A percentile compares a stretch with the other conserved stretches of the same genome.
Conservation (phyloP, 1,140 invertebrate genomes). For the Carposina sasakii region DNA sequence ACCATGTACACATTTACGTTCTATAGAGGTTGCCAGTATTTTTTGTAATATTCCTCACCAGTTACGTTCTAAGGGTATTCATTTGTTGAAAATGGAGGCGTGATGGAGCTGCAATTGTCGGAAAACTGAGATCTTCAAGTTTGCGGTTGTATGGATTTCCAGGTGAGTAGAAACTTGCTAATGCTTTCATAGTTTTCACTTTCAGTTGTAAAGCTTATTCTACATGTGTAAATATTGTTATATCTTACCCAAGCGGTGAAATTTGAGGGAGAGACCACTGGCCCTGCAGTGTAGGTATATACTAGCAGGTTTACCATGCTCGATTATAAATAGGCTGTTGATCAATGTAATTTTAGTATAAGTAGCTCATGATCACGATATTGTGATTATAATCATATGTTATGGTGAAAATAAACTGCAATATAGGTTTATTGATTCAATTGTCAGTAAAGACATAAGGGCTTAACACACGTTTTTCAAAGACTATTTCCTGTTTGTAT, state of each 20-base stretch:
- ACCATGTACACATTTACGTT: too few relatives aligned
- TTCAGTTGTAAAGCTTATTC: constrained; percentile 31
- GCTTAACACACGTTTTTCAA: too few relatives aligned
- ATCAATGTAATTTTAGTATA: too few relatives aligned
- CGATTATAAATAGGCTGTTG: constrained; percentile 19
- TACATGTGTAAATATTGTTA: constrained; percentile 25
- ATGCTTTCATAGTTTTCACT: constrained; percentile 41
- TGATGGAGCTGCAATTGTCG: constrained; percentile 60
- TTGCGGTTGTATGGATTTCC: constrained; percentile 49
- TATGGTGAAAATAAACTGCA: too few relatives aligned
- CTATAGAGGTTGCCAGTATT: too few relatives aligned
- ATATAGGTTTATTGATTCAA: too few relatives aligned
- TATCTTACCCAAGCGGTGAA: constrained; percentile 41
- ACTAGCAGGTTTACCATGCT: constrained; percentile 43
- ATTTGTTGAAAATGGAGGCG: constrained; percentile 71
- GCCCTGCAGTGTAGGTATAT: constrained; percentile 39
- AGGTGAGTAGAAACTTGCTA: constrained; percentile 46
- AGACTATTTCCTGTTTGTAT: too few relatives aligned
- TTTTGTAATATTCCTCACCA: too few relatives aligned
- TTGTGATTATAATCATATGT: too few relatives aligned
- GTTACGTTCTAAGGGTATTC: constrained; percentile 36
- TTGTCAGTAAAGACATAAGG: too few relatives aligned
- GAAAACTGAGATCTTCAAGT: constrained; percentile 57
- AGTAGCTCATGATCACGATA: too few relatives aligned
- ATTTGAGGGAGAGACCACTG: constrained; percentile 71